phyloP scores from a whole-genome alignment of 2,888 invertebrate species.

The Leptinotarsa haldemani region DNA sequence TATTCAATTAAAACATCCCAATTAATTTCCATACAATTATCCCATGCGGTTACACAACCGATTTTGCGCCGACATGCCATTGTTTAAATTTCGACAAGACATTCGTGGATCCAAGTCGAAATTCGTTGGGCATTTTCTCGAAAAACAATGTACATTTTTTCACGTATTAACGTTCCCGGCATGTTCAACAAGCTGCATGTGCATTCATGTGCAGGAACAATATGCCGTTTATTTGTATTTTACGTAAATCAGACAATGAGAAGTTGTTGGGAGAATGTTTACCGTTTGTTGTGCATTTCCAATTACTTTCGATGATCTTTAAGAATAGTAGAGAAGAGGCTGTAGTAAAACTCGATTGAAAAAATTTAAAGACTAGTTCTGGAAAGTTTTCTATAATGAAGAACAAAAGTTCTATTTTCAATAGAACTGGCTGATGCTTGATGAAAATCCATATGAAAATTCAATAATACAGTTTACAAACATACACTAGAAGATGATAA shows the following conservation, averaged over 20 bases:
- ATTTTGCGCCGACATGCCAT: slow-evolving; percentile 33
- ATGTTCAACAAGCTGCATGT: slow-evolving; percentile 34
- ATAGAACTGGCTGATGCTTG: no score
- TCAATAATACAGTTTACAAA: no score
- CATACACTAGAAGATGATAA: no score
- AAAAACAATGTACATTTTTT: slow-evolving; percentile 43
- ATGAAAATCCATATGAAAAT: no score
- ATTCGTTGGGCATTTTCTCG: slow-evolving; percentile 31
- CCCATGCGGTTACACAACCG: slow-evolving; percentile 23
- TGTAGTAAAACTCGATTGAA: no score
- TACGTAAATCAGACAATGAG: slow-evolving; percentile 13
- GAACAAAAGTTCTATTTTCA: no score
- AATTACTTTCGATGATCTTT: background rate
- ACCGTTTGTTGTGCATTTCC: background rate
- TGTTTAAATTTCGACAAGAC: slow-evolving; percentile 31
- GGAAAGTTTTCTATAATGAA: no score
- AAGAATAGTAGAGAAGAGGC: background rate
- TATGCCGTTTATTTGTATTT: slow-evolving; percentile 17
- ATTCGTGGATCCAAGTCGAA: slow-evolving; percentile 30
- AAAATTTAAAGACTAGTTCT: no score
- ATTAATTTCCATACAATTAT: slow-evolving; percentile 51
- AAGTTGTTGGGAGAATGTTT: background rate
- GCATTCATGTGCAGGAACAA: slow-evolving; percentile 24
- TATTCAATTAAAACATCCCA: slow-evolving; percentile 46
- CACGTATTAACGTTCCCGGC: slow-evolving; percentile 33